phyloP scores from a whole-genome alignment of 1,140 invertebrate genomes.

The Trichonephila clavata region DNA sequence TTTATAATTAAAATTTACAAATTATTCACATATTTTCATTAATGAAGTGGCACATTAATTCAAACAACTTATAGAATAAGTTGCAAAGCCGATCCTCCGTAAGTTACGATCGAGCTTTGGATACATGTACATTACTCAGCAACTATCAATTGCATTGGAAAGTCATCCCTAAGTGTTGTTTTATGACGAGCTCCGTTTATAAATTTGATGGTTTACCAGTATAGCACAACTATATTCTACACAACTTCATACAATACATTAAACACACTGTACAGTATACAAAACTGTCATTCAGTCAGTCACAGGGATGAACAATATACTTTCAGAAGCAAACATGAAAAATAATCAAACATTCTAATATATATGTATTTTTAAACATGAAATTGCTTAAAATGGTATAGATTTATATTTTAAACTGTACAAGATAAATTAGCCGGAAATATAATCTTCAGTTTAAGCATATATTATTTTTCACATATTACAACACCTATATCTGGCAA shows the following conservation, averaged over 20 bases:
- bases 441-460: slow-evolving; percentile 64
- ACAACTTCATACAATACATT: slow-evolving; percentile 54
- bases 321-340: slow-evolving; percentile 72
- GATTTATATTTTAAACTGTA: slow-evolving; percentile 69
- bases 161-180: neutral
- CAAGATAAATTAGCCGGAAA: slow-evolving; percentile 64
- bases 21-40: too few species aligned
- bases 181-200: neutral
- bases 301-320: slow-evolving; percentile 71
- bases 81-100: too few species aligned
- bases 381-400: slow-evolving; percentile 67
- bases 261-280: slow-evolving; percentile 70
- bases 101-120: too few species aligned
- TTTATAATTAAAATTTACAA: too few species aligned
- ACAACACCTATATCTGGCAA: neutral
- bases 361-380: slow-evolving; percentile 60
- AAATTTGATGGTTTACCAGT: slow-evolving; percentile 33
- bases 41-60: too few species aligned
- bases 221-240: slow-evolving; percentile 34
- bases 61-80: too few species aligned
- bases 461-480: slow-evolving; percentile 2
- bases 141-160: neutral
- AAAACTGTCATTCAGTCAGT: slow-evolving; percentile 71
- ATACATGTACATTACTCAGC: too few species aligned
- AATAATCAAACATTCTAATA: slow-evolving; percentile 69